Conservation (phyloP, 2,113 vertebrate species). For the Lontra canadensis region DNA sequence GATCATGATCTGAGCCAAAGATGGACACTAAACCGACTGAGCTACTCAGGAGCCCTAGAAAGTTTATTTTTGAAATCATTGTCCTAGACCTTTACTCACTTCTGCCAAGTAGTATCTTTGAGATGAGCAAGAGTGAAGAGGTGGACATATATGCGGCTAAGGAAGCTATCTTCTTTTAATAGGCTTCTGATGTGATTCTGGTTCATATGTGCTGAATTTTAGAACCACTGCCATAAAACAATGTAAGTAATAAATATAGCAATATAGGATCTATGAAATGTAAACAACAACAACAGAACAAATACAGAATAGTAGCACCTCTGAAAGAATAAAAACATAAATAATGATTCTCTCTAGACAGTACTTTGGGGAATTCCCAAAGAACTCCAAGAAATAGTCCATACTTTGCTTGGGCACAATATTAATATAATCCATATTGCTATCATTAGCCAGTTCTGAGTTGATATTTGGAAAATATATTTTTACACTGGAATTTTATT, state of each 20-base stretch:
- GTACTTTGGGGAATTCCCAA: background rate
- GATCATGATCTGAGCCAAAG: background rate
- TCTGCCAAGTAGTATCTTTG: background rate
- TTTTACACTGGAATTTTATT: background rate
- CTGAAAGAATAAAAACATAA: constrained; percentile 3
- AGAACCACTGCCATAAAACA: background rate
- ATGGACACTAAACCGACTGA: background rate
- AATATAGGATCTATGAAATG: background rate
- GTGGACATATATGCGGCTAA: background rate
- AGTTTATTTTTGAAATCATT: background rate
- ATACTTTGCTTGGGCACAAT: background rate
- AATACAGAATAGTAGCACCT: background rate
- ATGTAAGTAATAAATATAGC: background rate
- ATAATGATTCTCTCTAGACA: background rate
- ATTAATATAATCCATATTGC: background rate
- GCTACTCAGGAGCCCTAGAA: background rate
- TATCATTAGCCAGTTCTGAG: background rate
- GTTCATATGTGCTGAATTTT: background rate
- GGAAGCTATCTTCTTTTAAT: background rate
- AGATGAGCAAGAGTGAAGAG: background rate
- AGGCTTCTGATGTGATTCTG: background rate
- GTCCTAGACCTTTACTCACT: background rate
- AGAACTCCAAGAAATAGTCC: background rate
- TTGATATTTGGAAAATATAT: background rate
- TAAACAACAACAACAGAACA: background rate